A percentile compares a stretch with the other conserved stretches of the same genome.
Evolutionary conservation across 37 sponge, comb jelly and placozoan species (phyloP).

Genomic region (Lycopodina hypogea): DNA sequence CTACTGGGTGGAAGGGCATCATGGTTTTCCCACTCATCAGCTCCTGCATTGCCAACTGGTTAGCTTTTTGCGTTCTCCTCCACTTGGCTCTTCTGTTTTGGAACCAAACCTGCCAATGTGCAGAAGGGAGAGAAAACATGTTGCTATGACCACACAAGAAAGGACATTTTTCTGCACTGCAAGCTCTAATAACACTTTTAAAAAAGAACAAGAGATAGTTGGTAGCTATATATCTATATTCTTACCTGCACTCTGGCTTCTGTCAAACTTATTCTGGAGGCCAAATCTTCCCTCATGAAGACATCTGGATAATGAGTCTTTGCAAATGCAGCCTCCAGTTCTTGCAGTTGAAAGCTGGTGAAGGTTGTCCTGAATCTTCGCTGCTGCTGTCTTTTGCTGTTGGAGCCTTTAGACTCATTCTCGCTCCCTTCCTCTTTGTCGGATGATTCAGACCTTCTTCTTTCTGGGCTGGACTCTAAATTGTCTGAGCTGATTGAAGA

Average conservation of each 20-base stretch:
- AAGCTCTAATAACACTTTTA: not conserved
- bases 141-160: not conserved
- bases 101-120: conserved; percentile 72
- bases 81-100: conserved; percentile 84
- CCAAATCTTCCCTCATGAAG: conserved; percentile 91
- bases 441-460: conserved; percentile 51
- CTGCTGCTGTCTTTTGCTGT: conserved; percentile 87
- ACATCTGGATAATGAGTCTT: conserved; percentile 94
- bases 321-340: conserved; percentile 84
- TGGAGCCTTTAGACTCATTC: conserved; percentile 13
- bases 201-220: not conserved
- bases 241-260: conserved; percentile 95
- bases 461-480: conserved; percentile 30
- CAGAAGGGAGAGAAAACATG: not conserved
- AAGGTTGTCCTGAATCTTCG: conserved; percentile 88
- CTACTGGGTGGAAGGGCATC: conserved; percentile 44
- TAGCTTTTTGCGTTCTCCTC: conserved; percentile 83
- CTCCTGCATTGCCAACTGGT: conserved; percentile 75
- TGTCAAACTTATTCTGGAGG: conserved; percentile 79
- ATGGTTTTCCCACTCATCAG: conserved; percentile 61
- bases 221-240: not conserved
- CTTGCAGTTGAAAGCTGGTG: conserved; percentile 89
- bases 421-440: conserved; percentile 35
- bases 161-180: not conserved
- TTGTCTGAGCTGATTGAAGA: conserved; percentile 18